A percentile compares a stretch with the other conserved stretches of the same genome.
Evolutionary conservation across 2,113 vertebrate species (phyloP).

Genomic region (Jacana jacana): DNA sequence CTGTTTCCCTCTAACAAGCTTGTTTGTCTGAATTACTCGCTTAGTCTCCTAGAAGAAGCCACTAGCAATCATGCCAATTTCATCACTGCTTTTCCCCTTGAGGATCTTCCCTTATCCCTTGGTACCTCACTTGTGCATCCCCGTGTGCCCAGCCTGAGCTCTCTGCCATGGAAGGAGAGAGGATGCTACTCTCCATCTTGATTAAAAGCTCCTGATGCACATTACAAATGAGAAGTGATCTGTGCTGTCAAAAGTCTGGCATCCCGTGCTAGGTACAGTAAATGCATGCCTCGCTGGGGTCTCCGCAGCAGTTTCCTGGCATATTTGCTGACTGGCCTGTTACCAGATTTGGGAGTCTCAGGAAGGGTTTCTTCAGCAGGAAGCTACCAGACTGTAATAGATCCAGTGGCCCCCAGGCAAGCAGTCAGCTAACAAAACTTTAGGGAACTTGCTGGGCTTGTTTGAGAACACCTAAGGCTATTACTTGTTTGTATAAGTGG

Average conservation of each 20-base stretch:
- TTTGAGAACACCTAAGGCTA: neutral
- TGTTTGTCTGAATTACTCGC: neutral
- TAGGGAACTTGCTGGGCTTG: neutral
- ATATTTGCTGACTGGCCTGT: neutral
- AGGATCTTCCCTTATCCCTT: neutral
- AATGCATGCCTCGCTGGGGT: neutral
- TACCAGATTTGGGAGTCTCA: neutral
- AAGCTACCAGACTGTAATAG: neutral
- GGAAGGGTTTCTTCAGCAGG: neutral
- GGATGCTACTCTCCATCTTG: neutral
- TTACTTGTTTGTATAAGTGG: slow-evolving; percentile 5
- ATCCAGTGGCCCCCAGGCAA: neutral
- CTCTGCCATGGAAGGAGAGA: neutral
- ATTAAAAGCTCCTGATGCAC: neutral
- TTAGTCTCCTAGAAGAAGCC: neutral
- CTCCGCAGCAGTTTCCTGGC: neutral
- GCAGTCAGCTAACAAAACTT: neutral
- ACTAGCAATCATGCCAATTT: slow-evolving; percentile 4
- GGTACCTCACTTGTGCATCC: neutral
- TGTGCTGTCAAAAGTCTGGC: neutral
- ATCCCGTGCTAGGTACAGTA: neutral
- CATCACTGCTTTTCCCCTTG: neutral
- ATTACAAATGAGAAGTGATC: slow-evolving; percentile 31
- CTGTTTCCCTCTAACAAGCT: neutral
- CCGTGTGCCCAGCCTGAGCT: neutral